Base-by-base conservation (phyloP, 2,888 invertebrate genomes). In the Rhaphigaster nebulosa region DNA sequence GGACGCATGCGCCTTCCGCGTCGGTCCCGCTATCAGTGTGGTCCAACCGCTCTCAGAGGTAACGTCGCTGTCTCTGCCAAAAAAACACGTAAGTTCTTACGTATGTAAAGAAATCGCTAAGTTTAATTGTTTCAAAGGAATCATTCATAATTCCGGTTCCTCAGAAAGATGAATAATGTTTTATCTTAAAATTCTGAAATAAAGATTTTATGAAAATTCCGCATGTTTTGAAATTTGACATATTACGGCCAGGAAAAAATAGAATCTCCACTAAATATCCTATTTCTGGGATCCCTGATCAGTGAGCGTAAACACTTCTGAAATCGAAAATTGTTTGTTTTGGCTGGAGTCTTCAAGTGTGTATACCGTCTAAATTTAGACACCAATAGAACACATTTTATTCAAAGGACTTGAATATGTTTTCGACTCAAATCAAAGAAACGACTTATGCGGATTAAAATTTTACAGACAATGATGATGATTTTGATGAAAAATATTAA, bases 11-110 rank as follows among this genome's bases (percentile, higher is more conserved):
- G 84, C 84, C n/a, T 50, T 41, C 41, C 15, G 5, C n/a, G 15
- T 26, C 84, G 84, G 84, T 5, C n/a, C 84, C 0, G 2, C 12
- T 45, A 15, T 18, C 84, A 84, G 84, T 84, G 45, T 84, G 45
- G 45, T 50, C 84, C n/a, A 45, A 84, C 45, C 5, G 45, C 45
- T 50, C 84, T 45, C 6, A 26, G 84, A 84, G 45, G 45, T 84
- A 84, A 23, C 45, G n/a, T 45, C 84, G 84, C 12, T n/a, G n/a
- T 84, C 84, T 50, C 84, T 13, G 41, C 45, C n/a, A 45, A 50
- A 38, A 84, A 45, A 84, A 45, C 84, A 84, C 84, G 84, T 84
- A 84, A 84, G 84, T 84, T n/a, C 26, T 84, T 84, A 84, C 84
- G 84, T 41, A 84, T 84, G 13, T 45, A 84, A 84, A 2, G 84